phyloP scores from a whole-genome alignment of 2,113 vertebrate genomes.

The Leuciscus idus region DNA sequence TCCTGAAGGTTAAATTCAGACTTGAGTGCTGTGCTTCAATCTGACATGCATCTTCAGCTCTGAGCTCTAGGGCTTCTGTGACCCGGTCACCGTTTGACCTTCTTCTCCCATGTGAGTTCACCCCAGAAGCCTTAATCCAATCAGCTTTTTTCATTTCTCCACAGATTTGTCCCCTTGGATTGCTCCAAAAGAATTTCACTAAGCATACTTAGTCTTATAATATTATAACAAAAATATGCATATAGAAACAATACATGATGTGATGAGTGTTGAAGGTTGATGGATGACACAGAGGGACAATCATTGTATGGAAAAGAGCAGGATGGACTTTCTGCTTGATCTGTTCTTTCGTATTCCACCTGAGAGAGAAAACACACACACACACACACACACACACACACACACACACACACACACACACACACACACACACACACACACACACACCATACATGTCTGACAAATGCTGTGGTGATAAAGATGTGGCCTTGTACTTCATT shows the following conservation, averaged over 20 bases:
- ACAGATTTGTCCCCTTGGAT: slow-evolving; percentile 4
- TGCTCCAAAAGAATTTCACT: not conserved
- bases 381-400: not conserved
- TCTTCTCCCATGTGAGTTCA: slow-evolving; percentile 63
- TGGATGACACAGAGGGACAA: not conserved
- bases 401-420: no score
- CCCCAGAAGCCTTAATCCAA: slow-evolving; percentile 27
- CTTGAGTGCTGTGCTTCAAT: slow-evolving; percentile 24
- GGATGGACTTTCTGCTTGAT: not conserved
- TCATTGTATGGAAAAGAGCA: not conserved
- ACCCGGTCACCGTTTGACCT: slow-evolving; percentile 67
- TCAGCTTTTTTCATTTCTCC: not conserved
- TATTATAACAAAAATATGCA: not conserved
- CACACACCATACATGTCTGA: not conserved
- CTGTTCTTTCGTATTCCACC: not conserved
- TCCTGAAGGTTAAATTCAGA: slow-evolving; percentile 44
- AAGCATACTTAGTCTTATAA: not conserved
- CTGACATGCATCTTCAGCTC: slow-evolving; percentile 51
- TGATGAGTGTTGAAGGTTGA: not conserved
- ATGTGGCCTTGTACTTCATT: not conserved
- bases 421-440: no score
- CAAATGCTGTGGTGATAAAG: slow-evolving; percentile 9
- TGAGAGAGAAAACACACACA: not conserved
- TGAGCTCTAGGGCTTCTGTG: slow-evolving; percentile 54
- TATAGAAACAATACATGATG: not conserved